Conservation (phyloP, 2,113 vertebrate genomes). For the Steatornis caripensis region DNA sequence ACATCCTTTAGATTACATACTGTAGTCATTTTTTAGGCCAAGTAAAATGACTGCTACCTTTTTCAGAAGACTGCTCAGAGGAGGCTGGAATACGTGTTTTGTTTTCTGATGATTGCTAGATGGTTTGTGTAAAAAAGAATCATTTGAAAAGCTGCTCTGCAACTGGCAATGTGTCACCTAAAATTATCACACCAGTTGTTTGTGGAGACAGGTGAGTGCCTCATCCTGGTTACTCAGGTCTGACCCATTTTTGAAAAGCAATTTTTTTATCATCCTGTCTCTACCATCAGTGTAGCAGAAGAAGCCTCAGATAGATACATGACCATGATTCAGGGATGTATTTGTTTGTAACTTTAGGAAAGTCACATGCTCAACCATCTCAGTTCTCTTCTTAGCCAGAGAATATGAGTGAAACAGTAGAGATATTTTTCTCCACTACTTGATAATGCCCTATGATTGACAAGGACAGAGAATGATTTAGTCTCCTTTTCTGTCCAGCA, state of each 20-base stretch:
- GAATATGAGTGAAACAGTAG: background rate
- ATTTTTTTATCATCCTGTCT: background rate
- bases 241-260: background rate
- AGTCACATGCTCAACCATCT: background rate
- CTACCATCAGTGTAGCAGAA: background rate
- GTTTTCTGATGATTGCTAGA: background rate
- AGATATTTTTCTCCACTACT: background rate
- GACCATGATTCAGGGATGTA: background rate
- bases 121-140: background rate
- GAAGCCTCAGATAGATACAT: background rate
- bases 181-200: background rate
- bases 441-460: background rate
- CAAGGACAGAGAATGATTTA: background rate
- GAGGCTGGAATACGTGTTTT: background rate
- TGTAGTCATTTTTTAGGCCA: background rate
- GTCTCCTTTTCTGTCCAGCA: background rate
- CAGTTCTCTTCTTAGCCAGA: background rate
- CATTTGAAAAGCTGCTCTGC: background rate
- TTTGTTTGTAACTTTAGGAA: background rate
- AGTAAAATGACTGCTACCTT: background rate
- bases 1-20: background rate
- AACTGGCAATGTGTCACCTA: background rate
- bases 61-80: background rate
- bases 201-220: background rate
- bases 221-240: background rate